A percentile compares a stretch with the other conserved stretches of the same genome.
These are phyloP conservation scores for Calephelis nemesis DNA, from an alignment of 1,140 invertebrate genomes.

Conservation along the genomic window DNA sequence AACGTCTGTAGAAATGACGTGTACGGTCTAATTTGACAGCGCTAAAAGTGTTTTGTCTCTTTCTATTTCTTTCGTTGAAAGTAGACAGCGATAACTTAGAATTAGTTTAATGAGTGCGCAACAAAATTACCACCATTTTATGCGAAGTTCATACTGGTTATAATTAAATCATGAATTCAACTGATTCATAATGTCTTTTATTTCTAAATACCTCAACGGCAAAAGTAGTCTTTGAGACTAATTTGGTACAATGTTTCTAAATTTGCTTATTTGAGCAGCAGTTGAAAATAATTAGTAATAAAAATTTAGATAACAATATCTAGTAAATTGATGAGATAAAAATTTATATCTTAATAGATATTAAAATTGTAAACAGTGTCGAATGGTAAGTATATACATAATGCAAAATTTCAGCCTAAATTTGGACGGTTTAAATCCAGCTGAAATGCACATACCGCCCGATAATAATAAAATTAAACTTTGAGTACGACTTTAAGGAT, in stretches of 20 bases:
- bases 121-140: too few species aligned
- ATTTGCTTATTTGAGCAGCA: not conserved
- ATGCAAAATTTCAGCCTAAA: constrained; percentile 10
- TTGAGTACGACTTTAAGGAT: not conserved
- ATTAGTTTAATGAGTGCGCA: too few species aligned
- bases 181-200: not conserved
- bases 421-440: constrained; percentile 51
- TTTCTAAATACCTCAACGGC: not conserved
- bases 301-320: not conserved
- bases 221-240: not conserved
- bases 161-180: too few species aligned
- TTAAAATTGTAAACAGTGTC: constrained; percentile 1
- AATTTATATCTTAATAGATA: not conserved
- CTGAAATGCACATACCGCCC: constrained; percentile 23
- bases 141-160: too few species aligned
- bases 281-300: not conserved
- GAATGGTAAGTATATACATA: not conserved
- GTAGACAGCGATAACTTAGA: too few species aligned
- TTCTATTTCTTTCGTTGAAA: too few species aligned
- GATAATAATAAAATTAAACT: constrained; percentile 2
- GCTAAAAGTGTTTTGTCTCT: too few species aligned
- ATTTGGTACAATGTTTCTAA: not conserved
- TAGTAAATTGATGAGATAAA: not conserved
- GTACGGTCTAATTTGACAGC: too few species aligned
- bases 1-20: too few species aligned